Evolutionary conservation across 1,140 invertebrate species (phyloP), one percentile per base, ranked within the genome.

Genomic region (Cecropterus lyciades): DNA sequence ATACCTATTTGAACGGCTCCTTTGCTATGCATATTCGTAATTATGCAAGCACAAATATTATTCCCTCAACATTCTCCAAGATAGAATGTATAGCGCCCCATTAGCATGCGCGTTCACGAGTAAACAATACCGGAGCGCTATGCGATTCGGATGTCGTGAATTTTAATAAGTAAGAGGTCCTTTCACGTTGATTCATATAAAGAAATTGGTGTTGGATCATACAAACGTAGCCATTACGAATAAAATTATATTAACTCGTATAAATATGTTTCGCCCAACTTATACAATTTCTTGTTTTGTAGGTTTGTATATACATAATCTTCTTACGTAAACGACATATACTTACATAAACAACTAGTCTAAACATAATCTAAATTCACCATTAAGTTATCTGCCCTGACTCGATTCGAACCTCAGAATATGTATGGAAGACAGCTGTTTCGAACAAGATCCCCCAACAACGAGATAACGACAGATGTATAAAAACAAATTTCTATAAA

Each of bases 101-200:
- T 79, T 74, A 76, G 69, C 67, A 77, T 66, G 66, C 69, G 33
- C 59, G 64, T 74, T 68, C 67, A 69, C 73, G 69, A 74, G 70
- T 70, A 77, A 72, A 69, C 72, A 74, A 67, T 79, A 69, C 59
- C 64, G 57, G 67, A 53, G 60, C 69, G 73, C 66, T 60, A 73
- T 74, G 67, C 49, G 70, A 67, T 72, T 78, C 16, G 20, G 48
- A 73, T 65, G 66, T 64, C 56, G 27, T 69, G 68, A 72, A 77
- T 73, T 78, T 65, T 65, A 77, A 60, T 68, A 64, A 69, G 57
- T 63, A 68, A 70, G 63, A 72, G 63, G 59, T 69, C 70, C 72
- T 73, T 73, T 77, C 68, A 71, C 68, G 71, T 75, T 13, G 63
- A 63, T 62, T 60, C 45, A 51, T 63, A 27, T 63, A 52, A 51